Percentiles rank a stretch among this genome's conserved stretches.
Evolutionary conservation across 2,113 vertebrate genomes (phyloP).

Genomic region (Enhydra lutris): DNA sequence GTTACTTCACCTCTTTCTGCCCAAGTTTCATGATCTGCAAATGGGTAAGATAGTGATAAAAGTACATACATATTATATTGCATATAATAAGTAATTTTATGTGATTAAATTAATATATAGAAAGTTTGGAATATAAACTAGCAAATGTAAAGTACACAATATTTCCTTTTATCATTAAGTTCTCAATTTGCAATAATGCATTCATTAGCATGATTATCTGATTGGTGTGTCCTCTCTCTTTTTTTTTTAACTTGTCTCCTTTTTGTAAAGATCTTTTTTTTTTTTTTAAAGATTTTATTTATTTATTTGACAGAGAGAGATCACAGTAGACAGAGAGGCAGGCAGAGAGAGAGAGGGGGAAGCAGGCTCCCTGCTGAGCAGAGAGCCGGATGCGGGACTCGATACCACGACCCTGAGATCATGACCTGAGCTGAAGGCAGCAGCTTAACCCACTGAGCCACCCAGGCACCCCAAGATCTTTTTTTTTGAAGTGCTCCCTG

Average conservation of each 20-base stretch:
- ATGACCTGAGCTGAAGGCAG: too few relatives aligned
- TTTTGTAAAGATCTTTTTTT: neutral
- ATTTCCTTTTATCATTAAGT: neutral
- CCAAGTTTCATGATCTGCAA: neutral
- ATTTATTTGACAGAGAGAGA: too few relatives aligned
- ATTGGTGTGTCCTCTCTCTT: neutral
- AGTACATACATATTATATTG: neutral
- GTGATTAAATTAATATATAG: neutral
- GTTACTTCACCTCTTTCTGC: neutral
- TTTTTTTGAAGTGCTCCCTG: neutral
- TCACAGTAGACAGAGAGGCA: too few relatives aligned
- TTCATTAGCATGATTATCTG: neutral
- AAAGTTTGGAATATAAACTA: neutral
- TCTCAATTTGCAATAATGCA: neutral
- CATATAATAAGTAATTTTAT: neutral
- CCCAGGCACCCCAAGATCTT: too few relatives aligned
- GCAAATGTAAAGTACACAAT: neutral
- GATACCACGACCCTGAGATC: too few relatives aligned
- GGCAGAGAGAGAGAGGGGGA: too few relatives aligned
- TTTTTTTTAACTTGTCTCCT: neutral
- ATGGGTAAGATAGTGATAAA: neutral
- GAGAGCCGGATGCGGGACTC: too few relatives aligned
- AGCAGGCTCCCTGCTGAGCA: too few relatives aligned
- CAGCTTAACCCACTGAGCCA: too few relatives aligned
- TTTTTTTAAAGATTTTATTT: too few relatives aligned